Evolutionary conservation across 2,888 invertebrate genomes (phyloP), one percentile per base, ranked within the genome.

Genomic region (Lepidocyrtoides sp.): DNA sequence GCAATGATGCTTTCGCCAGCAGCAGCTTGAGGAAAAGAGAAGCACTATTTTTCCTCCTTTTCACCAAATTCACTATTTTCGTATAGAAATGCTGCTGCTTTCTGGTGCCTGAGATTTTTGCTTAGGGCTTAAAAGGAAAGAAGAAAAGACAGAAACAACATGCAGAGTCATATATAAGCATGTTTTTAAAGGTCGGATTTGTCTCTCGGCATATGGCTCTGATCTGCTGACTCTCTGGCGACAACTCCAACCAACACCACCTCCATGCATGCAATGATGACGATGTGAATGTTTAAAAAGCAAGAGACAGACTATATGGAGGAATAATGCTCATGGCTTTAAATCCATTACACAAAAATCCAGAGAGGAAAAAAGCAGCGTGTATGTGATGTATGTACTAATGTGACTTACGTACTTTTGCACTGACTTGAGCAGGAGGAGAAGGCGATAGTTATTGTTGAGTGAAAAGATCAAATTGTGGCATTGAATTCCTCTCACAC

Each of bases 171-270:
- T 8, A 41, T 8, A 41, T 41, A 41, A 48, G 48, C 48, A 12
- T 12, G 32, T 41, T 81, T 20, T 17, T 36, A 10, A 60, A 81
- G 81, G 81, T 81, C 81, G 81, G 81, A 81, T 81, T 81, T 81
- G 57, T 81, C 57, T 81, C 44, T n/a, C 36, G 44, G 75, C 44
- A 75, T 44, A 75, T 44, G 75, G 75, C 75, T 41, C 44, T 44
- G 17, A 48, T 48, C 48, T 48, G 12, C 10, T 48, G 48, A 48
- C 48, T 48, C 48, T 48, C 48, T 48, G 48, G 48, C 48, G 48
- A 48, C 48, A 14, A 12, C 48, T 2, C 7, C 2, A 48, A 48
- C 48, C 14, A 12, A 8, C 48, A 48, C 48, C 10, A n/a, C n/a
- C n/a, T n/a, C n/a, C n/a, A n/a, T n/a, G n/a, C n/a, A n/a, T n/a